Evolutionary conservation across 2,797 vertebrate species (phyloP), one percentile per base, ranked within the genome.

Genomic region (Rhynchonycteris naso): DNA sequence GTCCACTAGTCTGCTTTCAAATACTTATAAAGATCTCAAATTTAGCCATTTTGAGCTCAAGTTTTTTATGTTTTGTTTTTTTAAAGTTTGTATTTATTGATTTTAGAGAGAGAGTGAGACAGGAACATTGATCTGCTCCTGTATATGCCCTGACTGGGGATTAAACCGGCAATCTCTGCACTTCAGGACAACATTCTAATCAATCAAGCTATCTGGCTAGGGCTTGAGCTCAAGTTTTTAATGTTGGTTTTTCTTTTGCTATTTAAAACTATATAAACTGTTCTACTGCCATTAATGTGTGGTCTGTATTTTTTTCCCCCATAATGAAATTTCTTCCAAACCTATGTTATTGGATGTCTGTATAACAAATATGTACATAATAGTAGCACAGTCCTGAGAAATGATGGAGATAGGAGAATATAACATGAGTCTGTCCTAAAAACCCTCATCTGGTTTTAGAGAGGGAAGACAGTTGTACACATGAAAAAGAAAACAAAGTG

Each of bases 41-140:
- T 43, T 14, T 43, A 81, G 16, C 14, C 11, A 12, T 59, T 88
- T 94, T 86, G 35, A 66, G 52, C 33, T 86, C 18, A 83, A 83
- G 86, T 80, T 96, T 61, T 79, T 87, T 82, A 38, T 80, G 47
- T 43, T n/a, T 94, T 3, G 21, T 66, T 82, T 93, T 93, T 87
- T 18, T 87, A 43, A 43, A 43, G 43, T 43, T 43, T 43, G 8
- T 43, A 43, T 43, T 43, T 43, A 43, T 43, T 43, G 43, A 43
- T 43, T 43, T 6, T 6, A 43, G 43, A 43, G 43, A 43, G 8
- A 43, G 43, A 43, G 5, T 43, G 43, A 43, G 43, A 7, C 43
- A 43, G 43, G 43, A 43, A 43, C 8, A 43, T 43, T 43, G 43
- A 43, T 43, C 43, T 43, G 43, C 8, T 43, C 43, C 43, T 43